phyloP scores from a whole-genome alignment of 2,113 vertebrate species.

The Phaethon lepturus region DNA sequence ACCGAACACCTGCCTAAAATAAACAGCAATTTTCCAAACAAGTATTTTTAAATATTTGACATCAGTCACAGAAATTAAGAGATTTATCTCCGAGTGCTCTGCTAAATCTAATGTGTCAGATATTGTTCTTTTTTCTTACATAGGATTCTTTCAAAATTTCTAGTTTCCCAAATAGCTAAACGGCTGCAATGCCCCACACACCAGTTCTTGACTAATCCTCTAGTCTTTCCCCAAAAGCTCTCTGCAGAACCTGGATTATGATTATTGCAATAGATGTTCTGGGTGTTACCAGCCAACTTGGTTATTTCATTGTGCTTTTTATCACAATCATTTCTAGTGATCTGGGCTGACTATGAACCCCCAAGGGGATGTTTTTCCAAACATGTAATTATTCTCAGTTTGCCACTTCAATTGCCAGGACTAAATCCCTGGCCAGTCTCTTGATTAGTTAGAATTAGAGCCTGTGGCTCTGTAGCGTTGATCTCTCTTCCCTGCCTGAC shows the following conservation, averaged over 20 bases:
- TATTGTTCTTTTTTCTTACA: neutral
- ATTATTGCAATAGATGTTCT: neutral
- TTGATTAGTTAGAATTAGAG: neutral
- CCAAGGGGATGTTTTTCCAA: constrained; percentile 19
- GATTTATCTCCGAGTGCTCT: neutral
- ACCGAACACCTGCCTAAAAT: neutral
- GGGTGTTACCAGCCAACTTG: neutral
- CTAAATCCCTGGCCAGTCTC: neutral
- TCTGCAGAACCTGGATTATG: neutral
- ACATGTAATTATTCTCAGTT: neutral
- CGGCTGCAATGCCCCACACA: neutral
- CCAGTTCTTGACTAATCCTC: neutral
- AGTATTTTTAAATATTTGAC: neutral
- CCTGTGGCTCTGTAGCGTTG: neutral
- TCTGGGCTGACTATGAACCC: neutral
- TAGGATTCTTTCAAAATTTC: neutral
- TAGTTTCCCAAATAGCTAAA: neutral
- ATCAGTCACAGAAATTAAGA: neutral
- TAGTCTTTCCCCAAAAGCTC: neutral
- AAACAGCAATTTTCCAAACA: neutral
- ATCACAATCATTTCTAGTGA: neutral
- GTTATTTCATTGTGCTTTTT: neutral
- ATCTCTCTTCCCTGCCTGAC: constrained; percentile 15
- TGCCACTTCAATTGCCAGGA: neutral
- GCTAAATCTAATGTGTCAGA: neutral